Evolutionary conservation across 2,113 vertebrate species (phyloP).

Genomic region (Caranx melampygus): DNA sequence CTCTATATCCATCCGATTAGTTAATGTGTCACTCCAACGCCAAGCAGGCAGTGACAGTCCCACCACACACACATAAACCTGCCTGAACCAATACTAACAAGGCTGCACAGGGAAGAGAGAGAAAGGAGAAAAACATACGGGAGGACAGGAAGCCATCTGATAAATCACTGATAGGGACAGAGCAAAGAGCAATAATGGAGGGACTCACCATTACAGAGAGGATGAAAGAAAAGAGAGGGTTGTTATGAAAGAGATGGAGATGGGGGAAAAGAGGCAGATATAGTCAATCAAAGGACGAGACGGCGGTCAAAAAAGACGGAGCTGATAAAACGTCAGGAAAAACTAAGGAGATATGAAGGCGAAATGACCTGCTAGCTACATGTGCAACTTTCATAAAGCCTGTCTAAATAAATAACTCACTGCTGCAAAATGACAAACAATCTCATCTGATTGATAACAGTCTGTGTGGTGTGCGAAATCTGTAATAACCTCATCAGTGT

Average conservation of each 20-base stretch:
- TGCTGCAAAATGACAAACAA: slow-evolving; percentile 36
- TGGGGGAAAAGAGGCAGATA: slow-evolving; percentile 33
- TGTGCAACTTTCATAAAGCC: neutral
- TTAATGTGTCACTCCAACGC: slow-evolving; percentile 73
- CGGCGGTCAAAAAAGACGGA: neutral
- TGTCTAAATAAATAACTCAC: slow-evolving; percentile 22
- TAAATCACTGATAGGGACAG: slow-evolving; percentile 42
- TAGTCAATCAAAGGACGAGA: slow-evolving; percentile 30
- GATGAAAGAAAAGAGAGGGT: slow-evolving; percentile 10
- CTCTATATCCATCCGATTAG: slow-evolving; percentile 51
- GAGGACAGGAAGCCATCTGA: slow-evolving; percentile 47
- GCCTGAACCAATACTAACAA: slow-evolving; percentile 54
- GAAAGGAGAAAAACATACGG: slow-evolving; percentile 33
- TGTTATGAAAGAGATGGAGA: slow-evolving; percentile 46
- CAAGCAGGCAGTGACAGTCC: slow-evolving; percentile 56
- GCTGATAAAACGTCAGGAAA: slow-evolving; percentile 23
- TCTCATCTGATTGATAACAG: slow-evolving; percentile 56
- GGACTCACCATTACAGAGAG: slow-evolving; percentile 17
- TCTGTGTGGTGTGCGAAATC: slow-evolving; percentile 30
- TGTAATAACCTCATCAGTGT: slow-evolving; percentile 60
- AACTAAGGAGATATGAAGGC: slow-evolving; percentile 1
- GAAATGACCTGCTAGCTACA: slow-evolving; percentile 17
- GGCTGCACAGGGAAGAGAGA: slow-evolving; percentile 24
- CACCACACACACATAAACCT: slow-evolving; percentile 18
- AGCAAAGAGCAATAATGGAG: slow-evolving; percentile 42